Conservation (phyloP, 2,888 invertebrate species). For the Koerneria pararmatus region DNA sequence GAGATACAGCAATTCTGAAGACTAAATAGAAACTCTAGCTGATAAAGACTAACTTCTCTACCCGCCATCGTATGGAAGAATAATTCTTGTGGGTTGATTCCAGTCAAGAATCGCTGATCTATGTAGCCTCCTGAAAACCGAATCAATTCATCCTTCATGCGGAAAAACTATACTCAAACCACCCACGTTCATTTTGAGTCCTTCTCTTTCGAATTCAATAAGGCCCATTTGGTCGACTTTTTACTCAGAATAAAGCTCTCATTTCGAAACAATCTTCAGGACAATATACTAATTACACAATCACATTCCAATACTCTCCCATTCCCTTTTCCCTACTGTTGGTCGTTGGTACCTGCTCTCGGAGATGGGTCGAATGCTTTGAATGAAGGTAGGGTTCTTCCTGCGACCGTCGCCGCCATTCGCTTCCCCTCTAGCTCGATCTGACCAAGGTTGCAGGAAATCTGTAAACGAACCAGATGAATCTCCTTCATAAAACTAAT, state of each 20-base stretch:
- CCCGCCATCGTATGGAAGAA: slow-evolving; percentile 99
- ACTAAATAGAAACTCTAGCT: too few relatives aligned
- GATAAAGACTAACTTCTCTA: slow-evolving; percentile 72
- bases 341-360: slow-evolving; percentile 36
- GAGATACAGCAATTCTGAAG: too few relatives aligned
- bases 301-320: too few relatives aligned
- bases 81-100: slow-evolving; percentile 95
- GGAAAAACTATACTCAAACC: slow-evolving; percentile 83
- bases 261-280: too few relatives aligned
- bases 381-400: slow-evolving; percentile 84
- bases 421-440: slow-evolving; percentile 87
- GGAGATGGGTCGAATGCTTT: slow-evolving; percentile 54
- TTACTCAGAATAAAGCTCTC: too few relatives aligned
- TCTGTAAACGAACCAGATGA: slow-evolving; percentile 70
- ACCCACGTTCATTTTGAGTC: too few relatives aligned
- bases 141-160: too few relatives aligned
- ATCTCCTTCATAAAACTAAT: background rate
- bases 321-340: background rate
- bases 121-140: slow-evolving; percentile 82
- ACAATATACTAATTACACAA: too few relatives aligned
- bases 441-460: slow-evolving; percentile 92
- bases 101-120: slow-evolving; percentile 91
- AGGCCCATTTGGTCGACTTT: too few relatives aligned
- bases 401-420: slow-evolving; percentile 89
- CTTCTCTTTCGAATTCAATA: too few relatives aligned